Percentiles rank a stretch among this genome's conserved stretches.
phyloP scores from a whole-genome alignment of 1,140 invertebrate genomes.

The Cyclina sinensis region DNA sequence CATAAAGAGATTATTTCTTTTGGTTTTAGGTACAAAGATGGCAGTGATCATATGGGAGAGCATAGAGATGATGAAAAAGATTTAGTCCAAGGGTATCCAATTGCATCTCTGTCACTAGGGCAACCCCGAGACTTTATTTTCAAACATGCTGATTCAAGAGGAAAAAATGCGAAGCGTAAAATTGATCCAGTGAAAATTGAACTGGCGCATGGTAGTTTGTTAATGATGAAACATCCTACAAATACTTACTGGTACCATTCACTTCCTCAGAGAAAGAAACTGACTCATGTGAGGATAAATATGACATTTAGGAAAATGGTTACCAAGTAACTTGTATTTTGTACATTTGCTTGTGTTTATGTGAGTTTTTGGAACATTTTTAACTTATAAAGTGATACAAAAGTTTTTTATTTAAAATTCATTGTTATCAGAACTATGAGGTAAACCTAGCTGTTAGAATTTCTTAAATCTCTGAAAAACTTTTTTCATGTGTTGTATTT shows the following conservation, averaged over 20 bases:
- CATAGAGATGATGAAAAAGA: slow-evolving; percentile 92
- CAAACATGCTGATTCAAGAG: slow-evolving; percentile 89
- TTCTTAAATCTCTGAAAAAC: too few species aligned
- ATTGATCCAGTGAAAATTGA: slow-evolving; percentile 88
- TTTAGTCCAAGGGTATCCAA: slow-evolving; percentile 89
- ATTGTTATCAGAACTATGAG: too few species aligned
- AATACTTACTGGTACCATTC: slow-evolving; percentile 92
- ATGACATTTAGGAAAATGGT: slow-evolving; percentile 89
- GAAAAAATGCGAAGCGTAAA: slow-evolving; percentile 77
- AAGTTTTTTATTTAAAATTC: too few species aligned
- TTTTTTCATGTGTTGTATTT: too few species aligned
- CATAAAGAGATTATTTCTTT: too few species aligned
- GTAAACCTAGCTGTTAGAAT: too few species aligned
- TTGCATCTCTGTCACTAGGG: slow-evolving; percentile 91
- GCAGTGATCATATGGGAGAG: slow-evolving; percentile 91
- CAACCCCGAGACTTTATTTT: slow-evolving; percentile 90
- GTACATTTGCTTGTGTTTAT: neutral
- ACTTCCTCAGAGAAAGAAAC: slow-evolving; percentile 89
- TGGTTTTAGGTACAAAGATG: slow-evolving; percentile 90
- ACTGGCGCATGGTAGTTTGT: slow-evolving; percentile 90
- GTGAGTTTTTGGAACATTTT: neutral
- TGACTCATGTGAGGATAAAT: slow-evolving; percentile 89
- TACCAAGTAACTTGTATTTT: neutral
- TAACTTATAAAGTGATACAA: neutral
- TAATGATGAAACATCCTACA: slow-evolving; percentile 92